phyloP scores from a whole-genome alignment of 2,888 invertebrate species.

The Limnephilus auricula region DNA sequence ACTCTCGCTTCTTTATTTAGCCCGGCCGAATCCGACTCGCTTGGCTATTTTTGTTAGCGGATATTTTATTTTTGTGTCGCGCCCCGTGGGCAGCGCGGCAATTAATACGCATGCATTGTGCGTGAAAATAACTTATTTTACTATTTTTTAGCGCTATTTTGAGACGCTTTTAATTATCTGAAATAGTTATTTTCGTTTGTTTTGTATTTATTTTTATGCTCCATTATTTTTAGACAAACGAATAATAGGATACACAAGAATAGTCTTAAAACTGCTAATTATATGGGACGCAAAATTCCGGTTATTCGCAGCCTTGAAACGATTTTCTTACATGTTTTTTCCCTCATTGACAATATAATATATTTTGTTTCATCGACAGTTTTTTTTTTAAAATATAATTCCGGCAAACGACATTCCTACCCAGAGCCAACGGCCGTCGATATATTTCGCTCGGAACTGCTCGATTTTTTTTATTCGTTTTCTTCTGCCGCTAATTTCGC shows the following conservation, averaged over 20 bases:
- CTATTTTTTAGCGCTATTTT: not conserved
- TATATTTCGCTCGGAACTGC: no score
- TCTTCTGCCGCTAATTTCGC: not conserved
- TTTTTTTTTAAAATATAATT: no score
- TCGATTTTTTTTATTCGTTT: no score
- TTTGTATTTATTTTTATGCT: not conserved
- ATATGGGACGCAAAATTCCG: not conserved
- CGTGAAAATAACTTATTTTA: not conserved
- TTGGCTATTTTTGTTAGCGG: constrained; percentile 19
- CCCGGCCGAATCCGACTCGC: constrained; percentile 34
- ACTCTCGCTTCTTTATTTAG: constrained; percentile 33
- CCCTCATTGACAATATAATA: not conserved
- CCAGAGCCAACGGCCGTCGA: no score
- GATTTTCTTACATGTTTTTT: not conserved
- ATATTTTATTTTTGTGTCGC: constrained; percentile 23
- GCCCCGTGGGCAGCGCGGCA: constrained; percentile 9
- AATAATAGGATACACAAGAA: not conserved
- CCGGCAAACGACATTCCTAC: no score
- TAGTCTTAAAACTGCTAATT: not conserved
- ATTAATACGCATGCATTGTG: constrained; percentile 2
- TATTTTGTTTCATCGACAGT: no score
- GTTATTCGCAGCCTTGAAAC: not conserved
- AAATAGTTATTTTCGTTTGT: not conserved
- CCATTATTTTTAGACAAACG: not conserved
- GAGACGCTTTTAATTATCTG: not conserved